These are phyloP conservation scores for Drosophila anomelani DNA, from an alignment of 2,888 invertebrate species.

Conservation along the genomic window DNA sequence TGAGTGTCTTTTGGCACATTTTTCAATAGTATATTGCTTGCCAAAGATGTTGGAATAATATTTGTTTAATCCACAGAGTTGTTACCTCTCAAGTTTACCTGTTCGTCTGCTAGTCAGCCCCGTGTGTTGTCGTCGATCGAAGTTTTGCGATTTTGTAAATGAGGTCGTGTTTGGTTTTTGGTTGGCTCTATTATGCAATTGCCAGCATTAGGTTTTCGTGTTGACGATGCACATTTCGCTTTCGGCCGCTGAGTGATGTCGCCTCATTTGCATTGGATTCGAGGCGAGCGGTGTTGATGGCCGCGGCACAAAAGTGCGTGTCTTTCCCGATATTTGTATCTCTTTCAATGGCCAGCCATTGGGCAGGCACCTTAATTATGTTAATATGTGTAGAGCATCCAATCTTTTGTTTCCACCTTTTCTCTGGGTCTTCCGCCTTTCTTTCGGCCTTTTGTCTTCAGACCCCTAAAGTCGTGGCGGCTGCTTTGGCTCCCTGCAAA, in stretches of 20 bases:
- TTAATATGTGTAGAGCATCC: constrained; percentile 57
- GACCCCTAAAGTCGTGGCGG: constrained; percentile 20
- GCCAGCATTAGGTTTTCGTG: constrained; percentile 38
- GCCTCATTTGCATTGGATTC: constrained; percentile 63
- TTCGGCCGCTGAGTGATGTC: constrained; percentile 48
- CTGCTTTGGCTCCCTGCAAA: constrained; percentile 52
- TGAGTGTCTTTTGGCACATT: not conserved
- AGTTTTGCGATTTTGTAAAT: constrained; percentile 68
- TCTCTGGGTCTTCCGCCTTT: constrained; percentile 18
- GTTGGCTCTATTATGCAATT: constrained; percentile 46
- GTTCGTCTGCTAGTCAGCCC: constrained; percentile 10
- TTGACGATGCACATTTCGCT: constrained; percentile 70
- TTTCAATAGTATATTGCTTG: not conserved
- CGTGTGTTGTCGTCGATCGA: constrained; percentile 28
- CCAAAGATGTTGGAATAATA: constrained; percentile 9
- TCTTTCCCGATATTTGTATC: constrained; percentile 42
- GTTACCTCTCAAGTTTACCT: constrained; percentile 15
- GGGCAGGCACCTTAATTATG: constrained; percentile 70
- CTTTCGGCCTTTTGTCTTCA: constrained; percentile 23
- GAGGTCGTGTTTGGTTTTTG: constrained; percentile 57
- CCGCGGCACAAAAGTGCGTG: constrained; percentile 37
- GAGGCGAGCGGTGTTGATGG: constrained; percentile 36
- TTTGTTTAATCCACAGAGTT: constrained; percentile 15
- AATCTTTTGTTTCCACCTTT: constrained; percentile 12
- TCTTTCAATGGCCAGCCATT: constrained; percentile 65